phyloP scores from a whole-genome alignment of 2,113 vertebrate species.

The Nycticorax nycticorax region DNA sequence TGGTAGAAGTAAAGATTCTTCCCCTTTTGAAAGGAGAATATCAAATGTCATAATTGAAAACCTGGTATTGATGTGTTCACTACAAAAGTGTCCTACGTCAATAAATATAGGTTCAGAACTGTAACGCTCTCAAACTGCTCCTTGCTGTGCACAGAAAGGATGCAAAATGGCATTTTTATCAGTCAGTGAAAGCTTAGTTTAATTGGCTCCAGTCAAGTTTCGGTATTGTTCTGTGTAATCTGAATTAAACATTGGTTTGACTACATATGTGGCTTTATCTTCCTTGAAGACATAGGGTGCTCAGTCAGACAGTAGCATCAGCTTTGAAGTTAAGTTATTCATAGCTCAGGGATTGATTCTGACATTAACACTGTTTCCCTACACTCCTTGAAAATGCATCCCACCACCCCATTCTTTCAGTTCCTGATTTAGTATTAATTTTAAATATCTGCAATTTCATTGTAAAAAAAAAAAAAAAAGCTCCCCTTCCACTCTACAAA shows the following conservation, averaged over 20 bases:
- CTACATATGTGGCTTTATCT: conserved; percentile 55
- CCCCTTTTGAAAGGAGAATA: background rate
- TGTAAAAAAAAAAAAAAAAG: background rate
- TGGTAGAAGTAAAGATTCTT: background rate
- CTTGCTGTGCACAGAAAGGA: background rate
- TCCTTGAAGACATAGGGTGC: conserved; percentile 54
- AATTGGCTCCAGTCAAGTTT: conserved; percentile 57
- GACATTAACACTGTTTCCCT: conserved; percentile 41
- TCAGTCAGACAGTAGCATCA: conserved; percentile 50
- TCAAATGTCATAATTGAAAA: background rate
- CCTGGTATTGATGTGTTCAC: background rate
- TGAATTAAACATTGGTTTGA: conserved; percentile 70
- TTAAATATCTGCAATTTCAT: conserved; percentile 10
- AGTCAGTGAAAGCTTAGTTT: conserved; percentile 49
- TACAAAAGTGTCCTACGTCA: background rate
- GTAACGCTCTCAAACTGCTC: background rate
- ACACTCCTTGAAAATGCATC: conserved; percentile 20
- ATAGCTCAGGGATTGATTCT: conserved; percentile 56
- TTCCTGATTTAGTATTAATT: conserved; percentile 39
- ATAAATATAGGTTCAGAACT: background rate
- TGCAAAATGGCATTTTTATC: conserved; percentile 36
- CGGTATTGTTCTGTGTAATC: conserved; percentile 50
- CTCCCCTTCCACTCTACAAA: background rate
- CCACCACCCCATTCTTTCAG: conserved; percentile 43
- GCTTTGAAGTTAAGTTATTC: conserved; percentile 72